Conservation (phyloP, 2,797 vertebrate genomes). For the Onychomys torridus region DNA sequence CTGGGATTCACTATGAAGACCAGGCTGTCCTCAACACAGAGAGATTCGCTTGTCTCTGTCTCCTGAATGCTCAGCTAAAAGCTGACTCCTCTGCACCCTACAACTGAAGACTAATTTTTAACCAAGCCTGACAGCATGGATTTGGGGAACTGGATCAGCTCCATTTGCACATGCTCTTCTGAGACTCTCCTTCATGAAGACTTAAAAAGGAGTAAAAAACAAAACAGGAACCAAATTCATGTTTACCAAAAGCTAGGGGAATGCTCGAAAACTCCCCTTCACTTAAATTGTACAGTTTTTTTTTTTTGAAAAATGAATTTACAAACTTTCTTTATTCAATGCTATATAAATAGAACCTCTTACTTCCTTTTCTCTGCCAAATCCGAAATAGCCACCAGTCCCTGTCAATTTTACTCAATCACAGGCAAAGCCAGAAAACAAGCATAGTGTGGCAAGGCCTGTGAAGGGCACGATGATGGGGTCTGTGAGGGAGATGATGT, state of each 20-base stretch:
- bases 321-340: neutral
- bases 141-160: neutral
- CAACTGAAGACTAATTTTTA: neutral
- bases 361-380: neutral
- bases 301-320: neutral
- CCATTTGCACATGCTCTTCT: neutral
- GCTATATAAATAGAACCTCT: neutral
- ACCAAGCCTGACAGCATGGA: neutral
- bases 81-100: neutral
- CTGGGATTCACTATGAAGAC: neutral
- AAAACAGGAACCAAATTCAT: slow-evolving; percentile 33
- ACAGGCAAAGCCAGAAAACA: neutral
- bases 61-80: neutral
- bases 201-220: slow-evolving; percentile 7
- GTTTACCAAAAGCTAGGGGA: slow-evolving; percentile 50
- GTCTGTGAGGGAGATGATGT: neutral
- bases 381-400: neutral
- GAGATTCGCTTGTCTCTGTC: neutral
- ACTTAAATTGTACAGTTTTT: neutral
- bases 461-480: neutral
- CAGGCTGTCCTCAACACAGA: neutral
- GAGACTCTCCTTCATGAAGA: neutral
- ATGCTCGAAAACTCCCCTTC: slow-evolving; percentile 13
- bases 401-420: neutral
- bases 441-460: neutral